Base-by-base conservation (phyloP, 2,888 invertebrate species). In the Lottia gigantea region DNA sequence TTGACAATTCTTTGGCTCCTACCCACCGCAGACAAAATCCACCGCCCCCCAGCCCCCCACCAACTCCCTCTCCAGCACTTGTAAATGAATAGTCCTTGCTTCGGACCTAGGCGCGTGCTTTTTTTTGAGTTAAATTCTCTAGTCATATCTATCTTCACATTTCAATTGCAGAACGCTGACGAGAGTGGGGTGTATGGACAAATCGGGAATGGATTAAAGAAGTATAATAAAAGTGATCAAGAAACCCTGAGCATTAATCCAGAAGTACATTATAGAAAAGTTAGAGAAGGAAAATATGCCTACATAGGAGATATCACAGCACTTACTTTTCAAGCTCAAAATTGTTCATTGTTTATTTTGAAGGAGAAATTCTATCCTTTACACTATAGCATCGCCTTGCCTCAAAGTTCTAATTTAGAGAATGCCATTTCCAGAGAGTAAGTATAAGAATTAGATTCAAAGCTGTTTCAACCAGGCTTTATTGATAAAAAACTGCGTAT, bases 331-430 rank as follows among this genome's bases (percentile, higher is more conserved):
- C 70, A 76, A 26, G 68, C 77, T 0, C 71, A 77, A 7, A 75
- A 80, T 65, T 86, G 86, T 74, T 74, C 81, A 16, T 68, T 86
- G 31, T 75, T 76, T 64, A 80, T 80, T 61, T 77, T 81, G 12
- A 80, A 80, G 26, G 82, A 83, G 64, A 73, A 78, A 15, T 80
- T 83, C 68, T 77, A 80, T 11, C 80, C 82, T 1, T 73, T 82
- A 8, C 79, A 80, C 55, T 85, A 84, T 70, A 80, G 80, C 7
- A 75, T 84, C 25, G 78, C 78, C 6, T 75, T 86, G n/a, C 83
- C 81, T 1, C 79, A 81, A n/a, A 78, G 81, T n/a, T 84, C 86
- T 0, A 76, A 80, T 6, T 82, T 78, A 68, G 75, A 74, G 8
- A 71, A 75, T 25, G 73, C 82, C 16, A 80, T 86, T 47, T 78